Base-by-base conservation (phyloP, 2,888 invertebrate species). In the Hemistola chrysoprasaria region DNA sequence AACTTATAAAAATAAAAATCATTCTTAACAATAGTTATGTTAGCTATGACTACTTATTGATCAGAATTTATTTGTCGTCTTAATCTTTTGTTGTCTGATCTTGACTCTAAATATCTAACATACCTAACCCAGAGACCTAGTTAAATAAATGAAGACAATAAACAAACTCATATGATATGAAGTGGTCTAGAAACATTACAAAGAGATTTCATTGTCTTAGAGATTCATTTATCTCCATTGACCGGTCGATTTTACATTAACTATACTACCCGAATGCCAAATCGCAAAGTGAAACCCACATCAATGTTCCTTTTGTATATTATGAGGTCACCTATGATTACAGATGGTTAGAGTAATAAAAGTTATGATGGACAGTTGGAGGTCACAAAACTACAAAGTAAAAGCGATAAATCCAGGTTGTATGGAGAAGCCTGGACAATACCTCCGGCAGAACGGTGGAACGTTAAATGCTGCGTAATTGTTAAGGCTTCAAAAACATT, bases 301-400 rank as follows among this genome's bases (percentile, higher is more conserved):
- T 35, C 21, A 35, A 25, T 44, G 38, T 34, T 49, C 31, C 49
- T 51, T 54, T 54, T 51, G 43, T 54, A 31, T 45, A 52, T 53
- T 60, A 61, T 50, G 61, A 70, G 68, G 68, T 57, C 70, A 64
- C 61, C 40, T 56, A 59, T 70, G 62, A 67, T 72, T 66, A 67
- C 60, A 53, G 50, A 60, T 65, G 64, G 59, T 65, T 65, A 63
- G 50, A 67, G 62, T 56, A 62, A 64, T 68, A 64, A 68, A 66
- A 66, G 53, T 48, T 35, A 40, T 70, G 74, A 75, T 64, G 65
- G 74, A 63, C 74, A 65, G 60, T 70, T 69, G 53, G 61, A 66
- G 76, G 74, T 62, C 70, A 56, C 32, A 27, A 21, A 34, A 42
- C 49, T 48, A 56, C 52, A 50, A 54, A 62, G 69, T 67, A 69